Conservation (phyloP, 2,888 invertebrate species). For the Cephus pygmeus region DNA sequence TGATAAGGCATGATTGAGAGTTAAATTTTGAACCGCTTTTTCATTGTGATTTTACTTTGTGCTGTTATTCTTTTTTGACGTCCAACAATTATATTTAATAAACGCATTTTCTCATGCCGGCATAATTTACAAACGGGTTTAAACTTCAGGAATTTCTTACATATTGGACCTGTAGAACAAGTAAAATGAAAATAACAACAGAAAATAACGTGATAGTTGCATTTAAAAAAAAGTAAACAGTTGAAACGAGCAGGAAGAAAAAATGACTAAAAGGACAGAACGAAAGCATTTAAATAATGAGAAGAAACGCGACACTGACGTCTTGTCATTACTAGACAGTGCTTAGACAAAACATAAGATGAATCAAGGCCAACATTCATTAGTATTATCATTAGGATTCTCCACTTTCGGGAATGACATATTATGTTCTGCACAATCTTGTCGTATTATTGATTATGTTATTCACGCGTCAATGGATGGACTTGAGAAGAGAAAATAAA, state of each 20-base stretch:
- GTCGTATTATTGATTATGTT: neutral
- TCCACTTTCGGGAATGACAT: neutral
- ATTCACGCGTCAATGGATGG: neutral
- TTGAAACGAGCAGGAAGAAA: neutral
- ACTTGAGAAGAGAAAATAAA: neutral
- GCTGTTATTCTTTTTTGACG: too few species aligned
- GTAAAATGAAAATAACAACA: slow-evolving; percentile 32
- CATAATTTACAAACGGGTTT: neutral
- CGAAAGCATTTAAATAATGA: neutral
- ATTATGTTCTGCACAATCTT: neutral
- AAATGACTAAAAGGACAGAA: neutral
- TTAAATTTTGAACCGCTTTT: neutral
- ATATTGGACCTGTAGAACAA: slow-evolving; percentile 21
- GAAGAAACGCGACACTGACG: neutral
- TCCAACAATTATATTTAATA: neutral
- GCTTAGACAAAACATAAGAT: neutral
- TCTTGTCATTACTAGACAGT: neutral
- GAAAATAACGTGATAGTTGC: slow-evolving; percentile 18
- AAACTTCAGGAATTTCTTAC: neutral
- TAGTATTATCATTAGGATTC: neutral
- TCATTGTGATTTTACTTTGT: neutral
- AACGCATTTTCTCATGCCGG: neutral
- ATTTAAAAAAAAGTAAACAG: neutral
- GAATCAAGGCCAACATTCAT: neutral
- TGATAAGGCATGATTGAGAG: neutral